phyloP scores from a whole-genome alignment of 2,888 invertebrate species.

The Sinotaia quadrata region DNA sequence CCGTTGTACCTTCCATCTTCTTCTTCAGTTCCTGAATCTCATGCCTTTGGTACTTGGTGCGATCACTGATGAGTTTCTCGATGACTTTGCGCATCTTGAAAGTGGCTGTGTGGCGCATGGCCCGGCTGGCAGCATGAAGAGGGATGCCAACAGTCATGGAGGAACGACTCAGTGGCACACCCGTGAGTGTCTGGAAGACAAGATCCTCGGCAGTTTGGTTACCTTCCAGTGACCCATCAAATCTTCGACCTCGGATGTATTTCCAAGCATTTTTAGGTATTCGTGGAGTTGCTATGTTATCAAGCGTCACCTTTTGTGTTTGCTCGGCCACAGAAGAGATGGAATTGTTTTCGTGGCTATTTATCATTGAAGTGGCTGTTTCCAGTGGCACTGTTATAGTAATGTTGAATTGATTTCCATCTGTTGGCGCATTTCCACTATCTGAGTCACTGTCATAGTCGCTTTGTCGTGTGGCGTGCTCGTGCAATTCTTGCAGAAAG shows the following conservation, averaged over 20 bases:
- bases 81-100: conserved; percentile 66
- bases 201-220: conserved; percentile 55
- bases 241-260: conserved; percentile 48
- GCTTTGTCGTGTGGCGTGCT: background rate
- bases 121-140: conserved; percentile 57
- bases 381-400: conserved; percentile 1
- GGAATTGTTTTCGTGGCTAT: background rate
- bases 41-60: conserved; percentile 59
- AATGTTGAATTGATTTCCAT: background rate
- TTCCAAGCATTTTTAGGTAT: conserved; percentile 51
- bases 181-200: conserved; percentile 59
- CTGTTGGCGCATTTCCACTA: background rate
- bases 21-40: conserved; percentile 54
- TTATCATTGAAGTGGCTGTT: conserved; percentile 4
- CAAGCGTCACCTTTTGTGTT: background rate
- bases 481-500: conserved; percentile 13
- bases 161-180: conserved; percentile 39
- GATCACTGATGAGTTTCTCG: conserved; percentile 56
- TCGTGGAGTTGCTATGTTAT: conserved; percentile 5
- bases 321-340: background rate
- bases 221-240: conserved; percentile 43
- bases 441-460: conserved; percentile 16
- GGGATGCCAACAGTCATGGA: conserved; percentile 38
- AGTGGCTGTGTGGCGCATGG: conserved; percentile 65
- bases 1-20: conserved; percentile 26